Evolutionary conservation across 2,113 vertebrate species (phyloP), one percentile per base, ranked within the genome.

Genomic region (Gambusia affinis): DNA sequence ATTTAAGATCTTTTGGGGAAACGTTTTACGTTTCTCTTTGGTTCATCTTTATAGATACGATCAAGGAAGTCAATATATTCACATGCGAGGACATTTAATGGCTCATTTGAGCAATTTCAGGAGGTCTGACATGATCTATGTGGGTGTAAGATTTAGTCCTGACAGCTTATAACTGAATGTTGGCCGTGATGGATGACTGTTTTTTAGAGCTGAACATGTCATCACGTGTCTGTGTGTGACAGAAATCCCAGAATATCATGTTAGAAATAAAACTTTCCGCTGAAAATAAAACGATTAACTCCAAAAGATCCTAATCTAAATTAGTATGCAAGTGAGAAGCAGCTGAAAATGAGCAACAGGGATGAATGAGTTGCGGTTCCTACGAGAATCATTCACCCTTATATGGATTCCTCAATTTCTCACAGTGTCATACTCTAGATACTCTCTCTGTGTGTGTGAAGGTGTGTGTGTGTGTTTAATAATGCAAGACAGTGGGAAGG

Each of bases 101-200:
- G 87, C 75, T 90, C 81, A 73, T 87, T 86, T 77, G 31, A 66
- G 69, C 63, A 54, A 70, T 54, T 77, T 69, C 70, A 65, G 83
- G 68, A 76, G 70, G 76, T 83, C 78, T 51, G 44, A 57, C 57
- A 14, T 83, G 88, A 92, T 91, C 67, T 72, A 90, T 31, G 75
- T 86, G 72, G 74, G 77, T 82, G 82, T 29, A 76, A 66, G 63
- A 90, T 28, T 8, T 67, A 15, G 72, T 71, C 51, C 74, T 87
- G 89, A 91, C 89, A 91, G 82, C 75, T 71, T 68, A 73, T 78
- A 81, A 87, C 82, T 47, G 82, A 85, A 67, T 64, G 51, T 24
- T 27, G 57, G 39, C 30, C 15, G 12, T 85, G 72, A 87, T 83
- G 87, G 84, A 90, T 83, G 77, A 76, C 62, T 68, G 61, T 35